A percentile compares a stretch with the other conserved stretches of the same genome.
Evolutionary conservation across 2,113 vertebrate genomes (phyloP).

Genomic region (Coreoperca whiteheadi): DNA sequence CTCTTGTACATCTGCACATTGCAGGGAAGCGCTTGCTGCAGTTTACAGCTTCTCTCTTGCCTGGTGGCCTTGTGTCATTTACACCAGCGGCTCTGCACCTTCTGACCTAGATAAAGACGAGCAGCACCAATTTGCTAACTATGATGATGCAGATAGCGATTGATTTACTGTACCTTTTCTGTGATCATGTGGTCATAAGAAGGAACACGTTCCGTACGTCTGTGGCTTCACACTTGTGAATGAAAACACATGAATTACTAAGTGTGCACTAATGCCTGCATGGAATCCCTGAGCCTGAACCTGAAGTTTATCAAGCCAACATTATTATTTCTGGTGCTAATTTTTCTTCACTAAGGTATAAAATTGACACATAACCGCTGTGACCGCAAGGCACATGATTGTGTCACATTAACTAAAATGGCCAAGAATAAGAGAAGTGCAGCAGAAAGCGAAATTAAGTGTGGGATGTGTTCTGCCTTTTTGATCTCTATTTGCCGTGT

Average conservation of each 20-base stretch:
- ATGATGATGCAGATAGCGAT: slow-evolving; percentile 13
- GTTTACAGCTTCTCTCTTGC: slow-evolving; percentile 18
- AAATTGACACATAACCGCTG: not conserved
- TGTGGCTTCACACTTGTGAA: slow-evolving; percentile 47
- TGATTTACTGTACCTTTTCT: not conserved
- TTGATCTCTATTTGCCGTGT: slow-evolving; percentile 43
- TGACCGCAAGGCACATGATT: slow-evolving; percentile 25
- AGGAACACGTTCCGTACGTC: slow-evolving; percentile 19
- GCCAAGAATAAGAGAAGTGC: slow-evolving; percentile 20
- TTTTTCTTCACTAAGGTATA: slow-evolving; percentile 22
- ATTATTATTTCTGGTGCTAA: slow-evolving; percentile 7
- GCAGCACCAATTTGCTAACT: slow-evolving; percentile 32
- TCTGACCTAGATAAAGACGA: slow-evolving; percentile 66
- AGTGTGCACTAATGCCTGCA: not conserved
- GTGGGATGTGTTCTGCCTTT: slow-evolving; percentile 59
- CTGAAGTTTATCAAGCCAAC: slow-evolving; percentile 12
- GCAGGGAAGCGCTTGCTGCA: slow-evolving; percentile 14
- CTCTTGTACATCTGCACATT: not conserved
- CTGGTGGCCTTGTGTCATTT: slow-evolving; percentile 47
- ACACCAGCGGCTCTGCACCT: slow-evolving; percentile 56
- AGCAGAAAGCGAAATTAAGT: no score
- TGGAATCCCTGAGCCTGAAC: slow-evolving; percentile 14
- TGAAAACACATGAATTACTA: slow-evolving; percentile 35
- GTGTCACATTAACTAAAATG: slow-evolving; percentile 15
- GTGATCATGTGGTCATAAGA: not conserved